These are phyloP conservation scores for Esperia sulphurella DNA, from an alignment of 2,888 invertebrate species.

Conservation along the genomic window DNA sequence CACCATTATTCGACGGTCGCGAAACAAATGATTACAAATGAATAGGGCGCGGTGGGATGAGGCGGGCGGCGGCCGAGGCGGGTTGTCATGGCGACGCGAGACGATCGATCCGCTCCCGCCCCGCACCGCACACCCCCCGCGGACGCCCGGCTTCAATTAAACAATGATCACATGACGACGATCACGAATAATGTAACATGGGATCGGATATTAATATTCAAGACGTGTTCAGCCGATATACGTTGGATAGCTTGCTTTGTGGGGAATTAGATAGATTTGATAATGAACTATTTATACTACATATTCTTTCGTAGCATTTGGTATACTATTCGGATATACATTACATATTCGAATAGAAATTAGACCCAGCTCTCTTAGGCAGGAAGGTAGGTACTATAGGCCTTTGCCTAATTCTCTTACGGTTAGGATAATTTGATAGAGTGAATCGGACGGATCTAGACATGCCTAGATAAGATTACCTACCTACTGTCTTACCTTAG, in stretches of 20 bases:
- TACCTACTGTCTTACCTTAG: no score
- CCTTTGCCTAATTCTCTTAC: no score
- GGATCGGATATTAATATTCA: slow-evolving; percentile 22
- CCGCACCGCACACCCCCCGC: slow-evolving; percentile 14
- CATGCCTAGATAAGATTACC: no score
- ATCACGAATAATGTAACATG: slow-evolving; percentile 39
- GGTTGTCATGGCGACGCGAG: slow-evolving; percentile 66
- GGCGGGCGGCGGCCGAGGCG: slow-evolving; percentile 27
- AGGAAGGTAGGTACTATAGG: no score
- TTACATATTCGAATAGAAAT: no score
- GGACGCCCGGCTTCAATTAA: slow-evolving; percentile 60
- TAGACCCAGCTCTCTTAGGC: no score
- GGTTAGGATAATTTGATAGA: no score
- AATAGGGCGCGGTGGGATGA: slow-evolving; percentile 40
- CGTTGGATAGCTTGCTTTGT: neutral
- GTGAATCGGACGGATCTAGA: no score
- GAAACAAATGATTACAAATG: slow-evolving; percentile 80
- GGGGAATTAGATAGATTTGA: no score
- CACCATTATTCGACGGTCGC: slow-evolving; percentile 67
- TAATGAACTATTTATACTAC: no score
- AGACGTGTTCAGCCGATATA: neutral
- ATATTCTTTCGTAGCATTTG: no score
- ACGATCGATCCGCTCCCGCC: slow-evolving; percentile 64
- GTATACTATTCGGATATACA: no score
- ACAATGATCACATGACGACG: slow-evolving; percentile 72